Evolutionary conservation across 2,888 invertebrate species (phyloP).

Genomic region (Anoplius nigerrimus): DNA sequence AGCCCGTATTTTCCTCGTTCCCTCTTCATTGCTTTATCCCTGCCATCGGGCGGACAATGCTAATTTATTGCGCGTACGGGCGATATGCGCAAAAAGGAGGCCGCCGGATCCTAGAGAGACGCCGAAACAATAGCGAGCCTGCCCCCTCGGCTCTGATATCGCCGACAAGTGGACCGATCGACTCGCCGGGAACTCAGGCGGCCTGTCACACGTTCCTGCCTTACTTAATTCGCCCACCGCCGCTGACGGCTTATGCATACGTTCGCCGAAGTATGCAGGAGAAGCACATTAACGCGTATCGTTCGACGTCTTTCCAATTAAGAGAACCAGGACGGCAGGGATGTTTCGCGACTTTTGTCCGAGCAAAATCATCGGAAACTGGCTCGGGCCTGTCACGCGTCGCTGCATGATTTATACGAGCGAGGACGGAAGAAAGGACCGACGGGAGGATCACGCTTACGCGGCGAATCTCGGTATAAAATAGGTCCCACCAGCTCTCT

Average conservation of each 20-base stretch:
- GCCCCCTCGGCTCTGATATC: conserved; percentile 23
- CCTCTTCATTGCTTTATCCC: conserved; percentile 1
- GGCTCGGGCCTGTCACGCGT: neutral
- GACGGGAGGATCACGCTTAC: conserved; percentile 3
- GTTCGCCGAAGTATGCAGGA: too few species aligned
- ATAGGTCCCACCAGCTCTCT: neutral
- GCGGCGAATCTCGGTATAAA: conserved; percentile 12
- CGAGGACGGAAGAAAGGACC: too few species aligned
- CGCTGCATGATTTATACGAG: conserved; percentile 4
- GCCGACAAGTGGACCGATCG: conserved; percentile 33
- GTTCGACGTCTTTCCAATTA: too few species aligned
- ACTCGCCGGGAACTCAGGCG: neutral
- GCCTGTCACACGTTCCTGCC: neutral
- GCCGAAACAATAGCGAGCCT: conserved; percentile 35
- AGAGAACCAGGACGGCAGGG: too few species aligned
- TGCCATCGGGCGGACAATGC: conserved; percentile 50
- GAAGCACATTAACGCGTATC: too few species aligned
- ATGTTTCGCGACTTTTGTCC: too few species aligned
- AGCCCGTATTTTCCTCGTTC: neutral
- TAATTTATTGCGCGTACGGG: conserved; percentile 53
- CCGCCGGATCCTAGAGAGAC: conserved; percentile 45
- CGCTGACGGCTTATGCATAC: too few species aligned
- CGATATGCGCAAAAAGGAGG: conserved; percentile 31
- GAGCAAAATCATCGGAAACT: too few species aligned
- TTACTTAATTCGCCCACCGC: neutral